These are phyloP conservation scores for Scaptodrosophila latifasciaeformis DNA, from an alignment of 2,888 invertebrate species.

Conservation along the genomic window DNA sequence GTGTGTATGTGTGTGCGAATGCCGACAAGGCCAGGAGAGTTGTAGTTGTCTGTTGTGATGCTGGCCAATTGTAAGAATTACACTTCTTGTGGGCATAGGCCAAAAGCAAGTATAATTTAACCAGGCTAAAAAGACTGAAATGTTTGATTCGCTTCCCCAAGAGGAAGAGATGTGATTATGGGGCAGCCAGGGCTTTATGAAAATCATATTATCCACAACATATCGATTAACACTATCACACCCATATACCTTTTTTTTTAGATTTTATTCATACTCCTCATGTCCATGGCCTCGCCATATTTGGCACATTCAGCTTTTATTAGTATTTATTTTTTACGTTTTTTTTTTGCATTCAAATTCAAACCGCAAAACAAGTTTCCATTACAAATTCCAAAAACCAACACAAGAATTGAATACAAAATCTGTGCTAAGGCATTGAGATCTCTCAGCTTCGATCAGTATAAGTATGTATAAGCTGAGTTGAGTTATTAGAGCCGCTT, in stretches of 20 bases:
- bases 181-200: no score
- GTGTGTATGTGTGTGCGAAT: slow-evolving; percentile 33
- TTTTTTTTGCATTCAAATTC: slow-evolving; percentile 2
- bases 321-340: background rate
- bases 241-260: no score
- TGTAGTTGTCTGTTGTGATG: background rate
- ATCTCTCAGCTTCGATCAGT: no score
- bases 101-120: slow-evolving; percentile 31
- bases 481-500: slow-evolving; percentile 22
- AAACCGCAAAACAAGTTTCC: slow-evolving; percentile 53
- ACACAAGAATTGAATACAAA: no score
- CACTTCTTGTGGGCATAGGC: slow-evolving; percentile 43
- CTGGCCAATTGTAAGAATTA: slow-evolving; percentile 54
- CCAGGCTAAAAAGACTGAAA: background rate
- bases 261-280: no score
- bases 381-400: slow-evolving; percentile 31
- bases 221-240: no score
- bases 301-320: slow-evolving; percentile 14
- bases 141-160: slow-evolving; percentile 16
- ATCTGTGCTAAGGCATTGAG: slow-evolving; percentile 18
- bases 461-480: no score
- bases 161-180: no score
- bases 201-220: no score
- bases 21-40: no score
- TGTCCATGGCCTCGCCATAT: slow-evolving; percentile 20